Conservation (phyloP, 2,113 vertebrate genomes). For the Balaeniceps rex region DNA sequence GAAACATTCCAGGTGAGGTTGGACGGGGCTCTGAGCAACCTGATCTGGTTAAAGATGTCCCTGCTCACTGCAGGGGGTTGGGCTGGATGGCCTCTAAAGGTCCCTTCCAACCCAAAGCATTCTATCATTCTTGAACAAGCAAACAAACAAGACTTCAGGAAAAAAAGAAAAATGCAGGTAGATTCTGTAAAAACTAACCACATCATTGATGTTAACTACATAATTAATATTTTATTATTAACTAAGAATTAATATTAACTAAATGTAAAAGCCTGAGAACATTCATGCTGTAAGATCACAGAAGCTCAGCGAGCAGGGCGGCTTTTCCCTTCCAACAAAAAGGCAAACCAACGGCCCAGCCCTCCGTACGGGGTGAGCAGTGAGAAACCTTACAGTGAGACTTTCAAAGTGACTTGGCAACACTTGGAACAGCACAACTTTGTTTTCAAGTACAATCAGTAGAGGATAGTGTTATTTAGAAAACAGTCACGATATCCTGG, state of each 20-base stretch:
- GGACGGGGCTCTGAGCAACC: too few species aligned
- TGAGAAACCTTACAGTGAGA: background rate
- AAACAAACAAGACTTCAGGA: background rate
- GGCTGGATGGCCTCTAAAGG: too few species aligned
- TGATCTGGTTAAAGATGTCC: too few species aligned
- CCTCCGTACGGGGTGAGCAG: background rate
- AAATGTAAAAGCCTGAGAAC: background rate
- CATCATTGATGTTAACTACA: too few species aligned
- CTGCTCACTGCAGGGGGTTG: too few species aligned
- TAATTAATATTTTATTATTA: too few species aligned
- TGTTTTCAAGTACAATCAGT: background rate
- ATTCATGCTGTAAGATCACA: background rate
- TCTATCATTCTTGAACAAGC: background rate
- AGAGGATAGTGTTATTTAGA: background rate
- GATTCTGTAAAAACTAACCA: background rate
- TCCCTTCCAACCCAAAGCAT: too few species aligned
- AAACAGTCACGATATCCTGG: conserved; percentile 3
- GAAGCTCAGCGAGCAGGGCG: background rate
- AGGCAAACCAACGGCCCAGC: background rate
- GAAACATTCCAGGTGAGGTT: too few species aligned
- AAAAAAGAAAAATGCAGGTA: background rate
- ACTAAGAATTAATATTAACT: background rate
- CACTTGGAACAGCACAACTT: background rate
- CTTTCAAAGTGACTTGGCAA: conserved; percentile 20
- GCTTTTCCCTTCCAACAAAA: background rate